Evolutionary conservation across 2,113 vertebrate genomes (phyloP), one percentile per base, ranked within the genome.

Genomic region (Spea bombifrons): DNA sequence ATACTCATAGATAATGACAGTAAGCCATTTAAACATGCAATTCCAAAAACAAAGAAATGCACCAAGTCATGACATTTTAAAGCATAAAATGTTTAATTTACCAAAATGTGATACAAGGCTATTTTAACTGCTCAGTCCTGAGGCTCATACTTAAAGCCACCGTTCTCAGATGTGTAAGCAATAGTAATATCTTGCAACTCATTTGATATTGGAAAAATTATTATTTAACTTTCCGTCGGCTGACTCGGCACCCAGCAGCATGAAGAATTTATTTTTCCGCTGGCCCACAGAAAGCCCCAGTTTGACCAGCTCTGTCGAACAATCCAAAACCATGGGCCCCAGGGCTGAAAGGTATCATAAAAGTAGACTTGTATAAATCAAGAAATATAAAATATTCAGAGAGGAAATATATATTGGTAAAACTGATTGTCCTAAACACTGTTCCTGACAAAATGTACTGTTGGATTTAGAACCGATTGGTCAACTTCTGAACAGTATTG

Each of bases 381-480:
- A 9, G 43, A 73, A 67, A 73, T 73, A 80, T 17, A 67, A 73
- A 80, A 80, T 80, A 80, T 55, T 48, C 77, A 57, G 63, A 73
- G 49, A 73, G 10, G 48, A 80, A 67, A 66, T 30, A 79, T 8
- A 78, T 48, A n/a, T 46, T 59, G 52, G 57, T 66, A 80, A 80
- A 80, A 68, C 73, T 80, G 78, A 80, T 80, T 80, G 78, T 80
- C 78, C 78, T 80, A 73, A 10, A 80, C 71, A 80, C 52, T 49
- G 68, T 78, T 78, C 76, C 76, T 80, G 78, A 55, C 65, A 59
- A 79, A 80, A 67, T 74, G n/a, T 67, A 48, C 55, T 55, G 46
- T 70, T 70, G 45, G 55, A 77, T 69, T 17, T 43, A 49, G n/a
- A 49, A 57, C 66, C 8, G 17, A 53, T 13, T 53, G 75, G 67